Percentiles rank a stretch among this genome's conserved stretches.
phyloP scores from a whole-genome alignment of 2,113 vertebrate genomes.

The Sigmodon hispidus region DNA sequence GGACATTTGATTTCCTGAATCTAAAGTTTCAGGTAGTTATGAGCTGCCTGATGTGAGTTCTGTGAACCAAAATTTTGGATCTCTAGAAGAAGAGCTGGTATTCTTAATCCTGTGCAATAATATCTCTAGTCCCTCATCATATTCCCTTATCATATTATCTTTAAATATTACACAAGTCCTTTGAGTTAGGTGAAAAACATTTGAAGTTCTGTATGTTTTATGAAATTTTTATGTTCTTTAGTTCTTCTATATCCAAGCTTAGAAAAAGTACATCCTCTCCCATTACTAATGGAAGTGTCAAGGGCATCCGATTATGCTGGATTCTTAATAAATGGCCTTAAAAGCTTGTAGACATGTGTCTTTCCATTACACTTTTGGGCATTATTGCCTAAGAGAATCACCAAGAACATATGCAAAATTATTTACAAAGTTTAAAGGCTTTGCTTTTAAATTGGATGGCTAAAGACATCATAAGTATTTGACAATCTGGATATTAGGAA shows the following conservation, averaged over 20 bases:
- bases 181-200: conserved; percentile 41
- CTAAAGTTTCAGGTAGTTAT: not conserved
- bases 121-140: not conserved
- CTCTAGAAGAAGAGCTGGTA: not conserved
- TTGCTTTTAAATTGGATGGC: conserved; percentile 19
- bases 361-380: not conserved
- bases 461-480: conserved; percentile 18
- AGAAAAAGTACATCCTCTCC: not conserved
- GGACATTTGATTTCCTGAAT: too few relatives aligned
- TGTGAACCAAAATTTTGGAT: not conserved
- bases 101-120: too few relatives aligned
- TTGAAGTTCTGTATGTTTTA: not conserved
- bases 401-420: not conserved
- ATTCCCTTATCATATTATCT: not conserved
- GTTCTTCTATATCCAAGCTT: not conserved
- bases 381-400: conserved; percentile 3
- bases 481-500: conserved; percentile 15
- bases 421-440: not conserved
- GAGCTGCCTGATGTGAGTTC: not conserved
- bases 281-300: not conserved
- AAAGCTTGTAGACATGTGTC: not conserved
- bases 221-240: conserved; percentile 1
- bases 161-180: conserved; percentile 2
- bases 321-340: not conserved
- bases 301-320: too few relatives aligned